Percentiles rank a stretch among this genome's conserved stretches.
Conservation (phyloP, 1,140 invertebrate genomes). For the Telenomus remus region DNA sequence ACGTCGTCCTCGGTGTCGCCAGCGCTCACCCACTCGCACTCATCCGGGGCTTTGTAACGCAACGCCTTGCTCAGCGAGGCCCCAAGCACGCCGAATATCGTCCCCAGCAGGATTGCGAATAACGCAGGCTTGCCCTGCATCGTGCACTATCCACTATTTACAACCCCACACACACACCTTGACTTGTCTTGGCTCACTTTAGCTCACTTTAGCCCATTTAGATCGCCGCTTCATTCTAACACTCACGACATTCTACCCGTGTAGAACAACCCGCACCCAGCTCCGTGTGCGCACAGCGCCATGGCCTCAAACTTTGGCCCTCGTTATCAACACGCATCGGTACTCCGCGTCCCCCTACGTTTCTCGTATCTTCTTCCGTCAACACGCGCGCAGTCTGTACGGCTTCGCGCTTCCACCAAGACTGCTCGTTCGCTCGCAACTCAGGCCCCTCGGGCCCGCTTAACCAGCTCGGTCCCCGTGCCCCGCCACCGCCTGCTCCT, state of each 20-base stretch:
- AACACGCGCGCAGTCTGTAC: constrained; percentile 57
- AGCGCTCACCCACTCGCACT: constrained; percentile 86
- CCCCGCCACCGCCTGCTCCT: constrained; percentile 50
- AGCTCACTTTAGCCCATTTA: constrained; percentile 56
- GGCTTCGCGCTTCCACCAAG: constrained; percentile 68
- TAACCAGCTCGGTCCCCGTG: constrained; percentile 60
- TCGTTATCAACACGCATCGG: constrained; percentile 22
- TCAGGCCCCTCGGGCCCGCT: constrained; percentile 67
- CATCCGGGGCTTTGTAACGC: constrained; percentile 87
- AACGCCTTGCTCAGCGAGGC: constrained; percentile 82
- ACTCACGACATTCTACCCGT: constrained; percentile 5
- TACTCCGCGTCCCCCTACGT: constrained; percentile 8
- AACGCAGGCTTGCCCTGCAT: constrained; percentile 74
- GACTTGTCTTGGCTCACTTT: constrained; percentile 31
- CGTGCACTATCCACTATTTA: constrained; percentile 43
- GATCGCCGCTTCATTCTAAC: constrained; percentile 54
- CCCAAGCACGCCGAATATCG: constrained; percentile 81
- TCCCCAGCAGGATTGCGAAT: constrained; percentile 79
- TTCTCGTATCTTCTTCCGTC: background rate
- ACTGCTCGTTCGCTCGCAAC: constrained; percentile 65
- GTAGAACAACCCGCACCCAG: constrained; percentile 10
- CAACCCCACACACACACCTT: constrained; percentile 15
- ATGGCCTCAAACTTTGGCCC: background rate
- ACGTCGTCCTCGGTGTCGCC: constrained; percentile 81
- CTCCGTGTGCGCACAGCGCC: constrained; percentile 7